phyloP scores from a whole-genome alignment of 2,797 vertebrate genomes.

The Morelia viridis region DNA sequence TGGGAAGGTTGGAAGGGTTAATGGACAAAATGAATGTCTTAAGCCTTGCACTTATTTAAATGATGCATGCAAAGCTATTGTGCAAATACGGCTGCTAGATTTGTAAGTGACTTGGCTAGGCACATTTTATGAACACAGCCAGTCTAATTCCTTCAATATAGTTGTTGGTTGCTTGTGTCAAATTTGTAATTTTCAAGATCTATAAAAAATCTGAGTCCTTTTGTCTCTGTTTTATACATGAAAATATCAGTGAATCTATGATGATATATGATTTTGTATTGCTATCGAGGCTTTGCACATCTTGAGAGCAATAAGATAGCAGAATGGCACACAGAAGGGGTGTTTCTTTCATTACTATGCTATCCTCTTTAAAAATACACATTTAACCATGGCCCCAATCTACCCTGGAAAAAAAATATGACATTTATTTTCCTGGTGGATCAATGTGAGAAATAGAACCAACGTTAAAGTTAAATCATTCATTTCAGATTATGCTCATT shows the following conservation, averaged over 20 bases:
- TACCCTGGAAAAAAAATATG: slow-evolving; percentile 21
- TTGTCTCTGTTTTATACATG: slow-evolving; percentile 20
- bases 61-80: not conserved
- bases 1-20: not conserved
- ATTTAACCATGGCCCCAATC: slow-evolving; percentile 29
- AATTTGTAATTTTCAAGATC: slow-evolving; percentile 3
- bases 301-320: slow-evolving; percentile 11
- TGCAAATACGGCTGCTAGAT: not conserved
- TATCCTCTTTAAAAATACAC: slow-evolving; percentile 32
- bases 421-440: slow-evolving; percentile 46
- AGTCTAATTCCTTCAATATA: slow-evolving; percentile 5
- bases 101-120: not conserved
- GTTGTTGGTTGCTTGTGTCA: not conserved
- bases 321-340: slow-evolving; percentile 16
- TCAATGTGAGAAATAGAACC: slow-evolving; percentile 44
- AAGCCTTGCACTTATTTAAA: not conserved
- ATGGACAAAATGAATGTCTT: not conserved
- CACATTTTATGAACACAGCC: not conserved
- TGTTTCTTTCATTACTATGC: not conserved
- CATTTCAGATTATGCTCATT: slow-evolving; percentile 35
- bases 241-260: slow-evolving; percentile 4
- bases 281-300: slow-evolving; percentile 2
- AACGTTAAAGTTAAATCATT: slow-evolving; percentile 49
- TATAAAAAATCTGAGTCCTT: slow-evolving; percentile 5
- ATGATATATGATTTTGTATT: not conserved